phyloP scores from a whole-genome alignment of 2,888 invertebrate genomes.

The Thera britannica region DNA sequence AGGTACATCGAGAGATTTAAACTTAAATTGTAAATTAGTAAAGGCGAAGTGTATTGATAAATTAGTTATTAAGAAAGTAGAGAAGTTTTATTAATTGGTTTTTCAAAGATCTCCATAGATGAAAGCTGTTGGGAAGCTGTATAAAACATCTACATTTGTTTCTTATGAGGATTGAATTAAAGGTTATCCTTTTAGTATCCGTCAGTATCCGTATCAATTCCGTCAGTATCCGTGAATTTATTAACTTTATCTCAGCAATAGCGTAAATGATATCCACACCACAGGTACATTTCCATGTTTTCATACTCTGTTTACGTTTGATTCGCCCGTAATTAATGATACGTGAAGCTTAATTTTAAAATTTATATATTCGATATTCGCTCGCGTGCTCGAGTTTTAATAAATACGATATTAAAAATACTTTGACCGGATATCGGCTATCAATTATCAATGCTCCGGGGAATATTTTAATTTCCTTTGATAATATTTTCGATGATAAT shows the following conservation, averaged over 20 bases:
- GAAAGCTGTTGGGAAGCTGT: too few species aligned
- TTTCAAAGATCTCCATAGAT: too few species aligned
- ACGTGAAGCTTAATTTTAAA: slow-evolving; percentile 57
- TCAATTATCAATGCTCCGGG: slow-evolving; percentile 5
- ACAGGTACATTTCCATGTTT: slow-evolving; percentile 43
- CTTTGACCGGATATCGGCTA: slow-evolving; percentile 14
- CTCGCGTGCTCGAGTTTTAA: slow-evolving; percentile 49
- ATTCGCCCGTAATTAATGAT: slow-evolving; percentile 60
- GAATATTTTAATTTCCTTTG: slow-evolving; percentile 12
- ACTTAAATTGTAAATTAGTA: too few species aligned
- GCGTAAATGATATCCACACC: slow-evolving; percentile 20
- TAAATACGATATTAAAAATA: slow-evolving; percentile 50
- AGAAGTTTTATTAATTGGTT: too few species aligned
- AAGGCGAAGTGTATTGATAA: too few species aligned
- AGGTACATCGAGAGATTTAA: too few species aligned
- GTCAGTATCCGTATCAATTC: not conserved
- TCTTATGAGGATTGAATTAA: too few species aligned
- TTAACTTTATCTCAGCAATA: slow-evolving; percentile 5
- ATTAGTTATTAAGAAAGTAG: too few species aligned
- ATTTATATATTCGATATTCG: slow-evolving; percentile 68
- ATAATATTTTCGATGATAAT: too few species aligned
- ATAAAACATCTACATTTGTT: too few species aligned
- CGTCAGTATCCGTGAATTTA: not conserved
- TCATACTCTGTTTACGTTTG: slow-evolving; percentile 56
- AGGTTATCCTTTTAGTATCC: not conserved